Evolutionary conservation across 1,140 invertebrate species (phyloP).

Genomic region (Bombyx mandarina): DNA sequence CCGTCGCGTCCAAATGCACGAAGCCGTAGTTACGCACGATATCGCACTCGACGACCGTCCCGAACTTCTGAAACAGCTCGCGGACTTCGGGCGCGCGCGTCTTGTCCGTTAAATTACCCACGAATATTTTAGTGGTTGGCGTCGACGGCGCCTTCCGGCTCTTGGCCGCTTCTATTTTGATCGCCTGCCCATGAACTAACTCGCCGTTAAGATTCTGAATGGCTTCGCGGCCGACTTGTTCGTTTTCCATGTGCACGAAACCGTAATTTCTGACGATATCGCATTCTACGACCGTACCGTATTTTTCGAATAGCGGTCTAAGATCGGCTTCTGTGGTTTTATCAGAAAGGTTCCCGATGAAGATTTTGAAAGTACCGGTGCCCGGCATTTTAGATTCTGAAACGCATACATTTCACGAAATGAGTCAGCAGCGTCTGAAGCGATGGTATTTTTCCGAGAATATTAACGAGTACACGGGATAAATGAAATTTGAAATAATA

Average conservation of each 20-base stretch:
- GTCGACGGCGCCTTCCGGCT: constrained; percentile 87
- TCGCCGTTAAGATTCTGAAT: constrained; percentile 93
- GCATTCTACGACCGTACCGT: constrained; percentile 95
- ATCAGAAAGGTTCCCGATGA: constrained; percentile 94
- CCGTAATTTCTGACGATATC: constrained; percentile 98
- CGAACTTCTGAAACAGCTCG: constrained; percentile 88
- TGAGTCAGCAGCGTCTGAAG: constrained; percentile 61
- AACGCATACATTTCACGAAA: constrained; percentile 68
- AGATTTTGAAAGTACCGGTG: constrained; percentile 94
- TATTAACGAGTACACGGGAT: background rate
- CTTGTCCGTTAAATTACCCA: constrained; percentile 90
- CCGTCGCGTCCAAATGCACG: constrained; percentile 87
- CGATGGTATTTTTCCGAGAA: constrained; percentile 18
- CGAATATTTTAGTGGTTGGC: constrained; percentile 91
- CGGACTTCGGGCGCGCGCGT: constrained; percentile 90
- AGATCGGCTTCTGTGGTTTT: constrained; percentile 89
- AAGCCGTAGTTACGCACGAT: constrained; percentile 94
- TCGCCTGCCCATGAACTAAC: constrained; percentile 87
- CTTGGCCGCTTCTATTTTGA: constrained; percentile 93
- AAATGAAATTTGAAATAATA: constrained; percentile 8
- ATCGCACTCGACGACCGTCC: constrained; percentile 91
- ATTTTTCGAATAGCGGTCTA: constrained; percentile 92
- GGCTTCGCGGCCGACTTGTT: constrained; percentile 90
- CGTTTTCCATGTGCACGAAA: constrained; percentile 97
- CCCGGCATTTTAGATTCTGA: constrained; percentile 81